Evolutionary conservation across 2,888 invertebrate species (phyloP).

Genomic region (Aphidoletes aphidimyza): DNA sequence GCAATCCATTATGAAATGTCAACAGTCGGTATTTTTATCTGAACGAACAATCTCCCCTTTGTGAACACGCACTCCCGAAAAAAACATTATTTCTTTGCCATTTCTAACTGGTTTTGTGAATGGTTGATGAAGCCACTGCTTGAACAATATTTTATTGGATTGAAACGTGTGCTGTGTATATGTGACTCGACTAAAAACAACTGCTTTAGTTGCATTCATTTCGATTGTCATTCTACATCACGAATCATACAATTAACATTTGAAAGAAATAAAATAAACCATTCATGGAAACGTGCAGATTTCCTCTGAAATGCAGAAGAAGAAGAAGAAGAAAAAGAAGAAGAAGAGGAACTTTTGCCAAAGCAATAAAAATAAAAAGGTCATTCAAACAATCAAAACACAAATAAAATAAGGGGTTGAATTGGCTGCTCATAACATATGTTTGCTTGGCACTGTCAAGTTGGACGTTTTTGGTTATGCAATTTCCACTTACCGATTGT

Average conservation of each 20-base stretch:
- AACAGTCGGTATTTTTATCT: constrained; percentile 1
- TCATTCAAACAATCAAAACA: constrained; percentile 48
- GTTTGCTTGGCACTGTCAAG: neutral
- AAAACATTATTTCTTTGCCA: neutral
- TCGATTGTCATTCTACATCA: neutral
- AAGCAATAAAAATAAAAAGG: constrained; percentile 48
- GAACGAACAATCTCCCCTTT: constrained; percentile 3
- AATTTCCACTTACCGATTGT: neutral
- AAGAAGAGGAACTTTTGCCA: neutral
- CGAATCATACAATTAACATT: constrained; percentile 39
- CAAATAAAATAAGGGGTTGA: constrained; percentile 37
- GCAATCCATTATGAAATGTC: constrained; percentile 24
- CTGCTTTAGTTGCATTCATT: neutral
- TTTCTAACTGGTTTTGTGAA: neutral
- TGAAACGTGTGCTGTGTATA: neutral
- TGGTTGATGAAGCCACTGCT: neutral
- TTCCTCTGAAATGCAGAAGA: neutral
- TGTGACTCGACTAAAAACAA: constrained; percentile 36
- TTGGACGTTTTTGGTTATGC: too few relatives aligned
- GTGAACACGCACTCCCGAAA: neutral
- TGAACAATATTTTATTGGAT: constrained; percentile 26
- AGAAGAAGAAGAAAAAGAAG: neutral
- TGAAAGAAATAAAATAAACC: constrained; percentile 26
- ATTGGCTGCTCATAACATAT: neutral
- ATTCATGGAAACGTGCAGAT: neutral